Base-by-base conservation (phyloP, 2,797 vertebrate species). In the Clarias pachynema region DNA sequence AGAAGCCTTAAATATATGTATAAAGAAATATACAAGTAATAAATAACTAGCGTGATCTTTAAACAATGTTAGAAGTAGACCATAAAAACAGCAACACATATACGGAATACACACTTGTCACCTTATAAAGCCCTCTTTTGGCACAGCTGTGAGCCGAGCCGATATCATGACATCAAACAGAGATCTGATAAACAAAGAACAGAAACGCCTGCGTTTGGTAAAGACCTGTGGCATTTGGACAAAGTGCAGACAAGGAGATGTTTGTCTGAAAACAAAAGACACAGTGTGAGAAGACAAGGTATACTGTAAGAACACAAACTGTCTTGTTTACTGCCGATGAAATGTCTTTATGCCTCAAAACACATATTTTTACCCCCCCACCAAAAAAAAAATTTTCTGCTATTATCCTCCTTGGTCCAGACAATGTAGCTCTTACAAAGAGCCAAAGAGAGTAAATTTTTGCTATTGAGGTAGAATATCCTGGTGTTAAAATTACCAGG, bases 1-100 rank as follows among this genome's bases (percentile, higher is more conserved):
- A n/a, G 31, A 59, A 24, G 29, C 10, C 20, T 10, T 77, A 59
- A 57, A 59, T 29, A 22, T 14, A 59, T 18, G 22, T 22, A 29
- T 14, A 77, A 24, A 24, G n/a, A 59, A 57, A 34, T 31, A 20
- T 22, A 12, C 16, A 77, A 22, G 2, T 22, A 74, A 66, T 37
- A 81, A 85, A 73, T 44, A 62, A 37, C 26, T 40, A 78, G 70
- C 24, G 18, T 49, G 37, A 79, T 37, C 8, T 37, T 49, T 26
- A 49, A 40, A 70, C 9, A 24, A 24, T 22, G 18, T 62, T 24
- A 8, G 24, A 62, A 62, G 18, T 24, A 10, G 3, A 20, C 44
- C 22, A 62, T 22, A 9, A 22, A 62, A 62, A 62, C 24, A 62
- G 37, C 22, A 70, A 49, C 22, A 2, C 40, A 40, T 40, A 31